phyloP scores from a whole-genome alignment of 1,140 invertebrate species.

The Pteromalus puparum region DNA sequence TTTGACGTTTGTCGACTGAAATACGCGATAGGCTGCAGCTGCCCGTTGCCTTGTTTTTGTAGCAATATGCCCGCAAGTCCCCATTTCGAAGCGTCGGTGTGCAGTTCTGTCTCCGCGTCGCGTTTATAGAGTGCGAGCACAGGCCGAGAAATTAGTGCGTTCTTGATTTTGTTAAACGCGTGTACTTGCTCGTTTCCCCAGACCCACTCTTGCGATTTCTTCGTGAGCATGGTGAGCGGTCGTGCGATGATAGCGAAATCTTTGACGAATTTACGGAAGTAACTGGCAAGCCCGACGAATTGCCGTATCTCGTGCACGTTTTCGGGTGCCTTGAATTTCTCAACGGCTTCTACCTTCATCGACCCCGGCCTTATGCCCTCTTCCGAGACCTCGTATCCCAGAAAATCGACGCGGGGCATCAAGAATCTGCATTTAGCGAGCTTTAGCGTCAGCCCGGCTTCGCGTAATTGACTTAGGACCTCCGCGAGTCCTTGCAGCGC shows the following conservation, averaged over 20 bases:
- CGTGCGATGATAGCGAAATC: slow-evolving; percentile 49
- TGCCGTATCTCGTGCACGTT: slow-evolving; percentile 45
- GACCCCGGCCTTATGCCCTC: slow-evolving; percentile 26
- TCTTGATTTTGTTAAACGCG: slow-evolving; percentile 37
- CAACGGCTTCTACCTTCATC: slow-evolving; percentile 14
- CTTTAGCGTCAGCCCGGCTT: slow-evolving; percentile 34
- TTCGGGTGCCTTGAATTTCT: slow-evolving; percentile 24
- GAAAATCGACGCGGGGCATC: slow-evolving; percentile 16
- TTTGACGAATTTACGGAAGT: slow-evolving; percentile 49
- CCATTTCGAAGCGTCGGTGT: slow-evolving; percentile 61
- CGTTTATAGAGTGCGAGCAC: slow-evolving; percentile 54
- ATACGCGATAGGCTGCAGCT: not conserved
- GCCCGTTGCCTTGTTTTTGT: not conserved
- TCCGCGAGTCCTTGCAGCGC: too few relatives aligned
- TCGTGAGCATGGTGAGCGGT: slow-evolving; percentile 49
- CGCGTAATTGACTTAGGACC: not conserved
- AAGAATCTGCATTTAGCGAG: slow-evolving; percentile 47
- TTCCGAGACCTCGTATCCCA: slow-evolving; percentile 33
- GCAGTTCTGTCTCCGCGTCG: slow-evolving; percentile 39
- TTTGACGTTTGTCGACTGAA: not conserved
- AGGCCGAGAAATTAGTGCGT: slow-evolving; percentile 31
- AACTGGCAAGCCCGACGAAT: slow-evolving; percentile 57
- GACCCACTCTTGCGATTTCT: slow-evolving; percentile 25
- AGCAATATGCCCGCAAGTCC: not conserved
- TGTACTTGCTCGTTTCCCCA: slow-evolving; percentile 43